Evolutionary conservation across 2,797 vertebrate genomes (phyloP).

Genomic region (Vipera ursinii): DNA sequence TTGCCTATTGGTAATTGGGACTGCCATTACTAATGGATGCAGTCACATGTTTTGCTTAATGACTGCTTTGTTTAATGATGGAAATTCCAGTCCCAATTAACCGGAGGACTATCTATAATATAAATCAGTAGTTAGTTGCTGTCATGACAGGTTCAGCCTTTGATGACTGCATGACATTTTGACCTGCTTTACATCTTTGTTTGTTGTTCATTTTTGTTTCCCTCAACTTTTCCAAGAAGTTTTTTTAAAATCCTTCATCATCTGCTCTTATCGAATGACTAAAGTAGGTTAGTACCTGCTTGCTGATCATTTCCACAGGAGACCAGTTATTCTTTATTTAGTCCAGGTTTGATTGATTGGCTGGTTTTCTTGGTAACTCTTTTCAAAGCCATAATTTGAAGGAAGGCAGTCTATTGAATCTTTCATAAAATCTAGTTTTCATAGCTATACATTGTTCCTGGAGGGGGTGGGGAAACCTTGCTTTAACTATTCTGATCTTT

Average conservation of each 20-base stretch:
- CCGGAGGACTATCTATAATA: neutral
- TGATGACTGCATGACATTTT: neutral
- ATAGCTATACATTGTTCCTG: neutral
- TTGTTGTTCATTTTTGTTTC: neutral
- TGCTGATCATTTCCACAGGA: neutral
- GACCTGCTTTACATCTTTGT: neutral
- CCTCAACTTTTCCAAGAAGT: neutral
- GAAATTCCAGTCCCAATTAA: neutral
- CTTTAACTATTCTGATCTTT: neutral
- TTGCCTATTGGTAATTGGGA: neutral
- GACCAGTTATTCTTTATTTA: neutral
- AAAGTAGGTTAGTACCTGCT: neutral
- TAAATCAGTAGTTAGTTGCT: neutral
- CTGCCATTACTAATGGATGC: neutral
- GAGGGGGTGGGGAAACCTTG: neutral
- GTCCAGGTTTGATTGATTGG: neutral
- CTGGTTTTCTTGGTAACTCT: neutral
- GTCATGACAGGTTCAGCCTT: neutral
- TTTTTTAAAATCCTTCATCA: neutral
- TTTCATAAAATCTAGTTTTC: neutral
- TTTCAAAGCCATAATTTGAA: neutral
- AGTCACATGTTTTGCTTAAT: neutral
- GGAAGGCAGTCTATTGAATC: neutral
- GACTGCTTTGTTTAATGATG: neutral
- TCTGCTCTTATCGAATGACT: neutral